Evolutionary conservation across 2,113 vertebrate genomes (phyloP).

Genomic region (Callospermophilus lateralis): DNA sequence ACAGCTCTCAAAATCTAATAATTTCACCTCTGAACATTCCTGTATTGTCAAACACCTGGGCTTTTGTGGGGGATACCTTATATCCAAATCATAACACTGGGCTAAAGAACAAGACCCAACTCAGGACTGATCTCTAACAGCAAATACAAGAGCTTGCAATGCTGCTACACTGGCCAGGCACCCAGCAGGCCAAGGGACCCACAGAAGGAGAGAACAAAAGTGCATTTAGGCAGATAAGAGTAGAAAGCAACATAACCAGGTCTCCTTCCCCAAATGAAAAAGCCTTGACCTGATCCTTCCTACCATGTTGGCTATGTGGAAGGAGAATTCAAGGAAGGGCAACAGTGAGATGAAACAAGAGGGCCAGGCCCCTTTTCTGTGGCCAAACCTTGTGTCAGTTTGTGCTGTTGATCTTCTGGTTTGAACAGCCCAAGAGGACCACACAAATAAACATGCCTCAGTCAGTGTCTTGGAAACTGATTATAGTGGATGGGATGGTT

Average conservation of each 20-base stretch:
- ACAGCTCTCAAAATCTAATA: too few species aligned
- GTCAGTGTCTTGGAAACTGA: background rate
- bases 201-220: too few species aligned
- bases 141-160: background rate
- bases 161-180: background rate
- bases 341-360: background rate
- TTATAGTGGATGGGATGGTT: background rate
- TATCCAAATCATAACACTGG: too few species aligned
- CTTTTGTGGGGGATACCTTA: too few species aligned
- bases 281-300: background rate
- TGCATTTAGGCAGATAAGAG: background rate
- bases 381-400: background rate
- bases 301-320: background rate
- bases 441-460: background rate
- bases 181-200: background rate
- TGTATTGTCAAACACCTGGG: too few species aligned
- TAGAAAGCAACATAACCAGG: background rate
- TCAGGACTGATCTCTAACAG: background rate
- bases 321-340: background rate
- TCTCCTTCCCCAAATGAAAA: background rate
- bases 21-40: too few species aligned
- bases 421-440: background rate
- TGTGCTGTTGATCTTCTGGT: background rate
- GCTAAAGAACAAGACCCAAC: too few species aligned
- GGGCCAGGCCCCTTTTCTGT: background rate